Percentiles rank a stretch among this genome's conserved stretches.
phyloP scores from a whole-genome alignment of 2,113 vertebrate species.

The Eretmodus cyanostictus region DNA sequence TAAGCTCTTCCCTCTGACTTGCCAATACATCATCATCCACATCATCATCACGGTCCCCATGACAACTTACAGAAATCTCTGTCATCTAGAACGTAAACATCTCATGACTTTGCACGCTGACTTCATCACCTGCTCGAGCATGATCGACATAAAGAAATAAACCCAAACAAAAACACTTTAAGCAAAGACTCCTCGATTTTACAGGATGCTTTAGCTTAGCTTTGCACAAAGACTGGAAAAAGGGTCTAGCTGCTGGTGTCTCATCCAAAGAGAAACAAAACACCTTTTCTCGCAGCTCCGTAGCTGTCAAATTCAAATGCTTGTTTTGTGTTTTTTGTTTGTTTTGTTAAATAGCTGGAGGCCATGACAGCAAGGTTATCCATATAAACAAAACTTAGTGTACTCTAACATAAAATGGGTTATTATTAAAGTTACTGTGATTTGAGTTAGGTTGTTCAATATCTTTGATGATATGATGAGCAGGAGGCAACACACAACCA shows the following conservation, averaged over 20 bases:
- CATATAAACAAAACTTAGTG: background rate
- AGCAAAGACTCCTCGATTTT: background rate
- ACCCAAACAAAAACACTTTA: background rate
- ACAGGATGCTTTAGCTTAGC: background rate
- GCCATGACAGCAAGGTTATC: background rate
- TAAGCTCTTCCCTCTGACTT: background rate
- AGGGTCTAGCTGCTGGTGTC: background rate
- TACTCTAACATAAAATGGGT: background rate
- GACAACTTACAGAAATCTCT: slow-evolving; percentile 22
- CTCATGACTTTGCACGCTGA: background rate
- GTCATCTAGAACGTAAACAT: background rate
- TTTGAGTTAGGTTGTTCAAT: background rate
- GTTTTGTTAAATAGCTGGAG: background rate
- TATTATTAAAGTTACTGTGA: background rate
- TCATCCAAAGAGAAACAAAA: background rate
- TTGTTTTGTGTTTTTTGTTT: background rate
- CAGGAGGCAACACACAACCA: background rate
- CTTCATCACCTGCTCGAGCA: background rate
- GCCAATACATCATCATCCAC: background rate
- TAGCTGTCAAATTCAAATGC: background rate
- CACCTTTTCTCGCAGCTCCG: background rate
- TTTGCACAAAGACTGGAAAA: background rate
- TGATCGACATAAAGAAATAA: background rate
- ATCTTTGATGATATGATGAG: background rate
- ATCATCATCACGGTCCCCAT: background rate